Percentiles rank a stretch among this genome's conserved stretches.
These are phyloP conservation scores for Lateolabrax maculatus DNA, from an alignment of 2,797 vertebrate species.

Conservation along the genomic window DNA sequence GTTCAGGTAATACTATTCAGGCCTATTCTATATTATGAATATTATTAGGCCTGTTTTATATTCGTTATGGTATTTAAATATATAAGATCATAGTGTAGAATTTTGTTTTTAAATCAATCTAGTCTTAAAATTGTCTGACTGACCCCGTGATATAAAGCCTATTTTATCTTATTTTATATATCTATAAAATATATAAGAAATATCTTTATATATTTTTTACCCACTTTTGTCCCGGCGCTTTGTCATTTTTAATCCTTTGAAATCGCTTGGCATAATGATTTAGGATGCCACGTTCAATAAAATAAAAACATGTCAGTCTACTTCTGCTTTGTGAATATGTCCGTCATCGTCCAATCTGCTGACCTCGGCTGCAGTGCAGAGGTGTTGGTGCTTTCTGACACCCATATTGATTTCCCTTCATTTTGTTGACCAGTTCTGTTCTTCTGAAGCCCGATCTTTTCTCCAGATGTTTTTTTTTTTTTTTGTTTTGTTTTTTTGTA, in stretches of 20 bases:
- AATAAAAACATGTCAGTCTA: neutral
- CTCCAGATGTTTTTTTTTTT: conserved; percentile 24
- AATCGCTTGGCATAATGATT: too few relatives aligned
- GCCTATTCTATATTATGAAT: too few relatives aligned
- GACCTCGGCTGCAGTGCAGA: conserved; percentile 25
- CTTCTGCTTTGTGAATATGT: neutral
- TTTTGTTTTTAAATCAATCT: too few relatives aligned
- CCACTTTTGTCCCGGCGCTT: neutral
- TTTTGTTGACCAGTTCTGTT: conserved; percentile 15
- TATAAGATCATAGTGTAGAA: neutral
- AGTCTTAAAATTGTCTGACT: neutral
- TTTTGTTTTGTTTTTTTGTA: too few relatives aligned
- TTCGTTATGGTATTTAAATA: neutral
- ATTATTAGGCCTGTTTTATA: neutral
- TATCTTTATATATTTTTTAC: neutral
- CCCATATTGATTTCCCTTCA: conserved; percentile 42
- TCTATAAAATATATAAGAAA: too few relatives aligned
- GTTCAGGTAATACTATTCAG: neutral
- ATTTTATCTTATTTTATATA: neutral
- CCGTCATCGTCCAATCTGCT: conserved; percentile 66
- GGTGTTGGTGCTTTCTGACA: neutral
- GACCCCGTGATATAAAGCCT: too few relatives aligned
- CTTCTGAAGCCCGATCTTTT: conserved; percentile 2
- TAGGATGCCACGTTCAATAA: neutral
- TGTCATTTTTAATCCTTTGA: neutral